A percentile compares a stretch with the other conserved stretches of the same genome.
These are phyloP conservation scores for Noturus placidus DNA, from an alignment of 2,113 vertebrate genomes.

Conservation along the genomic window DNA sequence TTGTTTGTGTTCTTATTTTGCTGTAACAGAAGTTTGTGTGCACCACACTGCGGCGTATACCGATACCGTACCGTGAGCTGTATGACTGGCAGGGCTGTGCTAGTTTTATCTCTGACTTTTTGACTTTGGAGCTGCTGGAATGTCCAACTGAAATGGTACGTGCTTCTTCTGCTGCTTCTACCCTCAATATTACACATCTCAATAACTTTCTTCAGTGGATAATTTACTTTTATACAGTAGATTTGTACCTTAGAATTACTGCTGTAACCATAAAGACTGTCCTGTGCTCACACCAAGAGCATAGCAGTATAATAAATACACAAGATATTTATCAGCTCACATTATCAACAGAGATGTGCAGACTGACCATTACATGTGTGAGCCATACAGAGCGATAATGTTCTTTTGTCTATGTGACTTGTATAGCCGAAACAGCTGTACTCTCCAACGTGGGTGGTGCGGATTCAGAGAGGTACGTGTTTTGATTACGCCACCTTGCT, in stretches of 20 bases:
- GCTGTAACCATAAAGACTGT: background rate
- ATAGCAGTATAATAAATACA: background rate
- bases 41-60: conserved; percentile 78
- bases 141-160: conserved; percentile 75
- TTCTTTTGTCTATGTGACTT: background rate
- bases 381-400: background rate
- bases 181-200: background rate
- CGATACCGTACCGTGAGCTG: conserved; percentile 72
- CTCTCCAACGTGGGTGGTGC: conserved; percentile 79
- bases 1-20: background rate
- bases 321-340: background rate
- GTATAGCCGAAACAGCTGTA: conserved; percentile 77
- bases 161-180: background rate
- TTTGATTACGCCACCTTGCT: conserved; percentile 85
- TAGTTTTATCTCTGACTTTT: conserved; percentile 80
- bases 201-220: background rate
- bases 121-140: conserved; percentile 78
- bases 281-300: background rate
- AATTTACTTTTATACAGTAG: background rate
- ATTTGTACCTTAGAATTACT: background rate
- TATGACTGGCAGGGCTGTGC: conserved; percentile 83
- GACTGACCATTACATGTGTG: background rate
- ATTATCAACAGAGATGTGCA: background rate
- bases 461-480: conserved; percentile 78
- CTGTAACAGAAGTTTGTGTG: conserved; percentile 88